These are phyloP conservation scores for Zosterops lateralis DNA, from an alignment of 2,113 vertebrate species.

Conservation along the genomic window DNA sequence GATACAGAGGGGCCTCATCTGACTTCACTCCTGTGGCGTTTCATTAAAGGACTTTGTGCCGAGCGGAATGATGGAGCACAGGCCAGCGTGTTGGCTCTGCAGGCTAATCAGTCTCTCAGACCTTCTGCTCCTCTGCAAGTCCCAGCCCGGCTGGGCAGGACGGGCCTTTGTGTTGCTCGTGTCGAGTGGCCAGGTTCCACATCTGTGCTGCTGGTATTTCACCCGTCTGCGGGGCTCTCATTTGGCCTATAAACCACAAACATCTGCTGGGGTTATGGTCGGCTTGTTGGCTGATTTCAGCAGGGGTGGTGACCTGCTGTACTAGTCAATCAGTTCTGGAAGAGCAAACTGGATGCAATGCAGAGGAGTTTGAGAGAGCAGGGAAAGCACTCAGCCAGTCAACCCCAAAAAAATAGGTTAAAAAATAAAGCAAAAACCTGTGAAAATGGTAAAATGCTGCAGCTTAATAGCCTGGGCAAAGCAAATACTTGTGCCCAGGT, in stretches of 20 bases:
- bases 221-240: constrained; percentile 57
- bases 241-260: constrained; percentile 73
- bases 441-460: not conserved
- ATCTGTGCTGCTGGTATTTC: constrained; percentile 66
- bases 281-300: constrained; percentile 62
- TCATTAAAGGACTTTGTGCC: constrained; percentile 47
- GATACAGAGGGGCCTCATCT: constrained; percentile 16
- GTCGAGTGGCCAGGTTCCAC: constrained; percentile 65
- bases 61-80: constrained; percentile 52
- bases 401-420: not conserved
- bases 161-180: constrained; percentile 2
- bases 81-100: constrained; percentile 40
- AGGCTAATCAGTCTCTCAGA: constrained; percentile 72
- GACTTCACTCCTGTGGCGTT: not conserved
- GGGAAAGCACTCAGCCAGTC: not conserved
- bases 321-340: not conserved
- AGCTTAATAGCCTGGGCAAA: not conserved
- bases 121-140: constrained; percentile 76
- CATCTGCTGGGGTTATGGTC: constrained; percentile 75
- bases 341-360: constrained; percentile 16
- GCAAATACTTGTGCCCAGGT: not conserved
- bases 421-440: not conserved
- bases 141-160: constrained; percentile 59
- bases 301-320: constrained; percentile 37
- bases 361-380: not conserved